Evolutionary conservation across 1,140 invertebrate species (phyloP).

Genomic region (Drosophila santomea): DNA sequence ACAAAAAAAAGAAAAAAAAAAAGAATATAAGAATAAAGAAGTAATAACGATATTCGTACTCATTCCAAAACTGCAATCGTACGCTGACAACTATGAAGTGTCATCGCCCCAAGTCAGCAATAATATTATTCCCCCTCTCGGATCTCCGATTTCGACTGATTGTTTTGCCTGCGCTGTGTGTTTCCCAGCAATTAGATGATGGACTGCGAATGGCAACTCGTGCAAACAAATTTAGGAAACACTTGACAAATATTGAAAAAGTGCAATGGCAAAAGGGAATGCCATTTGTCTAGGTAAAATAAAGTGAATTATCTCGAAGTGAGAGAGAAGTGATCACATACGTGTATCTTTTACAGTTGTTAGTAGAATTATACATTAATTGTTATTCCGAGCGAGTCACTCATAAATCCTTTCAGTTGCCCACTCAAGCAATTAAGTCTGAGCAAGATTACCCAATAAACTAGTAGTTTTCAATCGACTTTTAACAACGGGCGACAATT

Average conservation of each 20-base stretch:
- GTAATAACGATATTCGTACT: constrained; percentile 26
- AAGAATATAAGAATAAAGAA: constrained; percentile 2
- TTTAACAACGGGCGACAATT: constrained; percentile 34
- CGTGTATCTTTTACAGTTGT: too few species aligned
- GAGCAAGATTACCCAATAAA: constrained; percentile 19
- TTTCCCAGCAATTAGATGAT: constrained; percentile 74
- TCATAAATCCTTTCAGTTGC: background rate
- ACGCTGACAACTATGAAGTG: constrained; percentile 58
- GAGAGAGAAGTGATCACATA: background rate
- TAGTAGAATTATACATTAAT: too few species aligned
- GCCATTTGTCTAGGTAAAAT: constrained; percentile 4
- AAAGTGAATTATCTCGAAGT: background rate
- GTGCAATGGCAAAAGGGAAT: constrained; percentile 17
- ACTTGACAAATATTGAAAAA: constrained; percentile 58
- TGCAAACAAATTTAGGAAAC: constrained; percentile 66
- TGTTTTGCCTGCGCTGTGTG: constrained; percentile 50
- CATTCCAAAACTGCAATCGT: constrained; percentile 44
- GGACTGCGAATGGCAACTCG: constrained; percentile 66
- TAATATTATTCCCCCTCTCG: constrained; percentile 60
- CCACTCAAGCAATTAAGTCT: constrained; percentile 21
- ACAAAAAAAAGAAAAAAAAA: background rate
- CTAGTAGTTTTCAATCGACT: constrained; percentile 34
- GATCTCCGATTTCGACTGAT: constrained; percentile 43
- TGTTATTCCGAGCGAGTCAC: background rate
- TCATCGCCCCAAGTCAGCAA: constrained; percentile 72